phyloP scores from a whole-genome alignment of 2,113 vertebrate species.

The Cnemophilus loriae region DNA sequence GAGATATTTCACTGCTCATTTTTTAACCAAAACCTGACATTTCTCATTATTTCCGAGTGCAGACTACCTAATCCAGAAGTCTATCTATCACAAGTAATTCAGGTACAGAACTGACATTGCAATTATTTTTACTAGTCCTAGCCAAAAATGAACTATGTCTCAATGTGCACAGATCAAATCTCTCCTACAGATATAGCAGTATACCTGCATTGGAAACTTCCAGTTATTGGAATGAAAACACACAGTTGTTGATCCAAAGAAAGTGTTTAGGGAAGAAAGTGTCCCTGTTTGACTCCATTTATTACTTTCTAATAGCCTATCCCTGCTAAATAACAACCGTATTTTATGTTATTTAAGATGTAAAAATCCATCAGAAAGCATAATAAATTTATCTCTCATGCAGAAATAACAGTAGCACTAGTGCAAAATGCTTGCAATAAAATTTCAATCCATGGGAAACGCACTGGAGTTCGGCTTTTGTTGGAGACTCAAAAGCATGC shows the following conservation, averaged over 20 bases:
- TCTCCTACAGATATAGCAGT: background rate
- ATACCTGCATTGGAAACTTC: background rate
- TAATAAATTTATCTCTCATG: background rate
- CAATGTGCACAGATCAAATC: constrained; percentile 28
- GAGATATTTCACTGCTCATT: constrained; percentile 55
- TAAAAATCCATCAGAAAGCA: background rate
- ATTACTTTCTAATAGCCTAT: background rate
- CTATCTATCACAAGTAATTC: constrained; percentile 49
- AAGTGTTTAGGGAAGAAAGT: background rate
- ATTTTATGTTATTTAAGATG: background rate
- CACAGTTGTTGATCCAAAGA: background rate
- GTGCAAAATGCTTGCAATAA: background rate
- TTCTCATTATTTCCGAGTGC: constrained; percentile 49
- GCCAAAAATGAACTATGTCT: constrained; percentile 38
- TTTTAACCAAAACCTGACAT: constrained; percentile 62
- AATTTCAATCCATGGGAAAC: background rate
- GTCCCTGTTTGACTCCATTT: background rate
- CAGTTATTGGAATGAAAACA: constrained; percentile 26
- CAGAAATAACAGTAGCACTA: background rate
- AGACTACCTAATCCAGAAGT: constrained; percentile 49
- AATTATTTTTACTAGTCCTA: constrained; percentile 49
- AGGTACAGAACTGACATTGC: constrained; percentile 39
- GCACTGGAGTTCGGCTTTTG: background rate
- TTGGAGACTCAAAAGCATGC: background rate
- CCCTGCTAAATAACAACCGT: background rate